Conservation (phyloP, 2,797 vertebrate genomes). For the Smutsia temminckii region DNA sequence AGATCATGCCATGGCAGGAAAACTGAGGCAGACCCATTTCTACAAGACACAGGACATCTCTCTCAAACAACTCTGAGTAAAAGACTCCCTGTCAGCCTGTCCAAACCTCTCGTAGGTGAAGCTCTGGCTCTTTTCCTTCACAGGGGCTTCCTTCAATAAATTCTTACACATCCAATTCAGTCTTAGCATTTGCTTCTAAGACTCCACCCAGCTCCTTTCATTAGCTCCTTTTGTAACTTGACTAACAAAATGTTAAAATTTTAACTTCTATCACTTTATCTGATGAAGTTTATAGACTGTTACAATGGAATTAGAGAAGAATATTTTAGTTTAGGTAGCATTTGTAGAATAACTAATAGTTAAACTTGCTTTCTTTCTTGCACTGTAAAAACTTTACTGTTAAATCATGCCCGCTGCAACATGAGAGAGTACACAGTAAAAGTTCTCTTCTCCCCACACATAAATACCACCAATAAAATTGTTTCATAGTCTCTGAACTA, state of each 20-base stretch:
- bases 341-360: constrained; percentile 42
- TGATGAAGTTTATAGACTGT: constrained; percentile 2
- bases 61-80: not conserved
- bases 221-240: not conserved
- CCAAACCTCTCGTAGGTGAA: not conserved
- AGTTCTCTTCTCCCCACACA: not conserved
- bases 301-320: not conserved
- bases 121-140: not conserved
- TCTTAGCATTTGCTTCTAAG: not conserved
- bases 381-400: not conserved
- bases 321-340: not conserved
- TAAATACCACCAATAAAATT: constrained; percentile 11
- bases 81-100: not conserved
- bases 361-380: not conserved
- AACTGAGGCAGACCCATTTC: not conserved
- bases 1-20: not conserved
- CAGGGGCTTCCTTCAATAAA: not conserved
- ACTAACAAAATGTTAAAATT: not conserved
- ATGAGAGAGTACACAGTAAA: not conserved
- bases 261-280: not conserved
- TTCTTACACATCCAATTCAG: not conserved
- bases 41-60: not conserved
- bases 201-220: not conserved
- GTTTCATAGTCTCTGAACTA: not conserved
- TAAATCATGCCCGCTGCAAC: constrained; percentile 4